Evolutionary conservation across 1,140 invertebrate species (phyloP).

Genomic region (Pseudomyrmex concolor): DNA sequence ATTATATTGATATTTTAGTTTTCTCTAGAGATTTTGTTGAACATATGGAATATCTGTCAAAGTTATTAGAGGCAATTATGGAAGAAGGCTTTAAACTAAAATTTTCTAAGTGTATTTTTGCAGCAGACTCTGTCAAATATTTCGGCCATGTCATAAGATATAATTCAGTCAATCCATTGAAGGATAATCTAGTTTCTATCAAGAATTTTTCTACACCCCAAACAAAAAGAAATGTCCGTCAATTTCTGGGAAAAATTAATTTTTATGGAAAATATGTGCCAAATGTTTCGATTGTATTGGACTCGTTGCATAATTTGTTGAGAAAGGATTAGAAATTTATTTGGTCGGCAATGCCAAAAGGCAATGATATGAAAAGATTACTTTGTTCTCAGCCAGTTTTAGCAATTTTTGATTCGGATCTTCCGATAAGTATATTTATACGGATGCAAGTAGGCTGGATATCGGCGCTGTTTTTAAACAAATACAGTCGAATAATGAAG

Average conservation of each 20-base stretch:
- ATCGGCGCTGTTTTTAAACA: conserved; percentile 46
- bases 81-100: conserved; percentile 10
- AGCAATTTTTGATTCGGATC: conserved; percentile 11
- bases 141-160: background rate
- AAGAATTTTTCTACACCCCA: background rate
- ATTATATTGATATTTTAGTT: conserved; percentile 9
- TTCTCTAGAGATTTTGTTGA: background rate
- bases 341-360: conserved; percentile 35
- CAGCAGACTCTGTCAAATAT: conserved; percentile 6
- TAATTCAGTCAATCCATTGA: conserved; percentile 1
- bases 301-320: conserved; percentile 30
- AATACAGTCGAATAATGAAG: background rate
- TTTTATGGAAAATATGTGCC: conserved; percentile 7
- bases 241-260: conserved; percentile 24
- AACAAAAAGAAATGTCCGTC: background rate
- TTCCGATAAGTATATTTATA: conserved; percentile 24
- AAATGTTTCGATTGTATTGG: background rate
- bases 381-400: conserved; percentile 25
- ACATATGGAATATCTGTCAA: background rate
- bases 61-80: background rate
- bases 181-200: conserved; percentile 5
- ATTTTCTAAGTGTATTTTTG: conserved; percentile 7
- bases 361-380: conserved; percentile 1
- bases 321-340: conserved; percentile 2
- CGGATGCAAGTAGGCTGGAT: conserved; percentile 24